Evolutionary conservation across 1,140 invertebrate genomes (phyloP).

Genomic region (Lethocerus indicus): DNA sequence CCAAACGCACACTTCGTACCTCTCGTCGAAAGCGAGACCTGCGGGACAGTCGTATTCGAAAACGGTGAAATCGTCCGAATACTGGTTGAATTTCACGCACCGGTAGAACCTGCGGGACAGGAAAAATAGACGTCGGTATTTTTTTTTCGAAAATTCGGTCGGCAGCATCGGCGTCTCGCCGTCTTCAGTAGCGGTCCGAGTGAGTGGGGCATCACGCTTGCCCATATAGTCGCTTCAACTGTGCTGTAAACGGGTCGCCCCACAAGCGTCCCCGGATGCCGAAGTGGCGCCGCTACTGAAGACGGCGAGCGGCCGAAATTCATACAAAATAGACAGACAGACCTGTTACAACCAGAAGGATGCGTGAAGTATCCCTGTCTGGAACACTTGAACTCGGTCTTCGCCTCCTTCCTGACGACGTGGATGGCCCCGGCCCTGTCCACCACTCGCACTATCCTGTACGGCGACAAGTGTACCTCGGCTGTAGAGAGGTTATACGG

Average conservation of each 20-base stretch:
- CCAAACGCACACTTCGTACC: constrained; percentile 67
- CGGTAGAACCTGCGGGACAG: constrained; percentile 63
- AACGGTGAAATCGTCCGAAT: constrained; percentile 51
- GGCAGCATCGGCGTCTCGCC: no score
- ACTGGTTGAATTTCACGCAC: constrained; percentile 65
- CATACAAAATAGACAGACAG: constrained; percentile 10
- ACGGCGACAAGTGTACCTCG: constrained; percentile 45
- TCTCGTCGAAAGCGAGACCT: constrained; percentile 62
- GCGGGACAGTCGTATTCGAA: constrained; percentile 70
- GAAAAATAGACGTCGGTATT: no score
- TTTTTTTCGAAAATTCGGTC: no score
- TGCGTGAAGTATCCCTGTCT: constrained; percentile 65
- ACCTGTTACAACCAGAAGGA: constrained; percentile 53
- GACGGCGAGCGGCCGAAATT: no score
- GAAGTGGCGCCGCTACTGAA: no score
- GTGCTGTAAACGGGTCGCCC: no score
- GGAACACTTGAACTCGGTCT: constrained; percentile 55
- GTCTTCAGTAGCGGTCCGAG: no score
- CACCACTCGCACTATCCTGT: constrained; percentile 51
- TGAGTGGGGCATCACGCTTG: no score
- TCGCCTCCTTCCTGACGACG: constrained; percentile 46
- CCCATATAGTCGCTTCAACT: no score
- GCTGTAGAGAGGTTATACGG: constrained; percentile 21
- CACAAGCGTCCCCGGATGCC: no score
- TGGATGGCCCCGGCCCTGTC: constrained; percentile 53